phyloP scores from a whole-genome alignment of 2,113 vertebrate species.

The Callithrix jacchus region DNA sequence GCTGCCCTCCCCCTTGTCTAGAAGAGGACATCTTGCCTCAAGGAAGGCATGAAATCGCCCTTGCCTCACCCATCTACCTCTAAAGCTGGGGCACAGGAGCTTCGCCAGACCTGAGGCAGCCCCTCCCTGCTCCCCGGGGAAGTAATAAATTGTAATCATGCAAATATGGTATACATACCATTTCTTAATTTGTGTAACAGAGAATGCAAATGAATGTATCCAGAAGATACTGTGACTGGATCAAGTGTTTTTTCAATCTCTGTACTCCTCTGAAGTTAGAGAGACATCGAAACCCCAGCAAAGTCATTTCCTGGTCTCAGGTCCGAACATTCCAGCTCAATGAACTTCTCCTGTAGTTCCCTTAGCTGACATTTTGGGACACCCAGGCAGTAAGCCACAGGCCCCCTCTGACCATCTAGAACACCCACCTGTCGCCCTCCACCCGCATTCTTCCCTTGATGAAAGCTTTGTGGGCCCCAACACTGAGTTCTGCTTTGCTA shows the following conservation, averaged over 20 bases:
- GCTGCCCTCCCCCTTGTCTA: neutral
- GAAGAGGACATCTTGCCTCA: neutral
- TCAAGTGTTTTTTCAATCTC: neutral
- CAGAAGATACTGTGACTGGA: neutral
- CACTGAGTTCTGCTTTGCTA: neutral
- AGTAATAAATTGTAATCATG: neutral
- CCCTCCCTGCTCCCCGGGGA: neutral
- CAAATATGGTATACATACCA: neutral
- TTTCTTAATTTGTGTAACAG: neutral
- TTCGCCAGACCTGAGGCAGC: neutral
- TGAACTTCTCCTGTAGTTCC: neutral
- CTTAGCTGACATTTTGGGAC: neutral
- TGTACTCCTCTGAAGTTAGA: neutral
- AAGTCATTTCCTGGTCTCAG: neutral
- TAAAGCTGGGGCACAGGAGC: neutral
- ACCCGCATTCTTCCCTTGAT: neutral
- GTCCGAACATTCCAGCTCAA: neutral
- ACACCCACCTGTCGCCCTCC: neutral
- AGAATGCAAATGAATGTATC: neutral
- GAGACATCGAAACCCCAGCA: neutral
- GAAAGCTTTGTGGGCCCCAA: neutral
- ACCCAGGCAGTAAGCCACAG: neutral
- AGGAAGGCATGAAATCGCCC: neutral
- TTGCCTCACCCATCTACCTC: neutral
- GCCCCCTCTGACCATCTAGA: neutral